These are phyloP conservation scores for Achatina immaculata DNA, from an alignment of 1,140 invertebrate species.

Conservation along the genomic window DNA sequence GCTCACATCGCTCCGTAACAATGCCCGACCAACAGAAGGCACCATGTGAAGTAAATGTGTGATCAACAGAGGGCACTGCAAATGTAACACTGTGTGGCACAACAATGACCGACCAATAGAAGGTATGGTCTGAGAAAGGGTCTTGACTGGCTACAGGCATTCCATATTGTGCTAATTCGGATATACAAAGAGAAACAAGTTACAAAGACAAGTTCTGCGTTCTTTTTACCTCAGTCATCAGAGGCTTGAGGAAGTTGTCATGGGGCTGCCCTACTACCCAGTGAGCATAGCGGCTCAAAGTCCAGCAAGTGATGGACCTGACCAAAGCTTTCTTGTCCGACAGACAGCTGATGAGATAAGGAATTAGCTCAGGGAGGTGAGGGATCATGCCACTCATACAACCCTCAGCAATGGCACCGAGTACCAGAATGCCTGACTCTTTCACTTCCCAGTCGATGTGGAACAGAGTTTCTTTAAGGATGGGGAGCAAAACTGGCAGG, in stretches of 20 bases:
- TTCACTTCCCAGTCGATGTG: constrained; percentile 97
- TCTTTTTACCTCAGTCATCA: constrained; percentile 90
- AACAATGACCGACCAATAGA: too few relatives aligned
- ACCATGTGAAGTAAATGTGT: too few relatives aligned
- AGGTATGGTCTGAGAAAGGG: too few relatives aligned
- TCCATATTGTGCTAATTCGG: too few relatives aligned
- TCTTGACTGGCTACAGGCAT: too few relatives aligned
- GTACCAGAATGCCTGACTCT: constrained; percentile 93
- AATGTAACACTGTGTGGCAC: too few relatives aligned
- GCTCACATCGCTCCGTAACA: too few relatives aligned
- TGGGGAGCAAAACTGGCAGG: constrained; percentile 92
- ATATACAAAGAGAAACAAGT: too few relatives aligned
- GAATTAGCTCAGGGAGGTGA: constrained; percentile 95
- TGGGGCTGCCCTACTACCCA: constrained; percentile 97
- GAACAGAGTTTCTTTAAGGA: constrained; percentile 96
- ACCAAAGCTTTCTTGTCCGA: constrained; percentile 96
- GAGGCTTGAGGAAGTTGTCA: constrained; percentile 91
- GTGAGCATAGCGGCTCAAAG: constrained; percentile 95
- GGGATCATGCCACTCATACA: constrained; percentile 98
- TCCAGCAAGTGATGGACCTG: constrained; percentile 99
- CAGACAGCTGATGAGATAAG: constrained; percentile 93
- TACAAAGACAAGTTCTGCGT: too few relatives aligned
- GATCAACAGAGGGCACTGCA: too few relatives aligned
- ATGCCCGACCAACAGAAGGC: too few relatives aligned
- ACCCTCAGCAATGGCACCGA: constrained; percentile 99